Evolutionary conservation across 2,888 invertebrate species (phyloP).

Genomic region (Drosophila nigricruria): DNA sequence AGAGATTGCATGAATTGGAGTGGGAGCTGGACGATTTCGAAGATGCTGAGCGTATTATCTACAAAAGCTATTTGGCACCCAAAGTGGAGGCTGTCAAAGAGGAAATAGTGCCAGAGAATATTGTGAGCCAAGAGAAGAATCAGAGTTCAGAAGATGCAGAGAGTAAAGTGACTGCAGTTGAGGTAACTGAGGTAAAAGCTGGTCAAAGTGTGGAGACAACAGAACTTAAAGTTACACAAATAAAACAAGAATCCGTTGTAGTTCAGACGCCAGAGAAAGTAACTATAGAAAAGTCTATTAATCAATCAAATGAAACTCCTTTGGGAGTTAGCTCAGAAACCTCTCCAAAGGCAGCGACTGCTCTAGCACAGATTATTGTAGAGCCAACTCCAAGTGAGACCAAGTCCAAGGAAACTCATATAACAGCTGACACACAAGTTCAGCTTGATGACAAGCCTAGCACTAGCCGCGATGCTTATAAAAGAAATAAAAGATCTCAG

Average conservation of each 20-base stretch:
- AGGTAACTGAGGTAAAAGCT: neutral
- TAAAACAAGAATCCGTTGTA: neutral
- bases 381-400: neutral
- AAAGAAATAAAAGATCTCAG: conserved; percentile 53
- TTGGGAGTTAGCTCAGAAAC: neutral
- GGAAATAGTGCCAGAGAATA: neutral
- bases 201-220: neutral
- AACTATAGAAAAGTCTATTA: neutral
- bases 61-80: conserved; percentile 70
- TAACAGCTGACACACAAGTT: neutral
- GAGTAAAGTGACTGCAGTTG: neutral
- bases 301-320: neutral
- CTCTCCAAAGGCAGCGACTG: too few relatives aligned
- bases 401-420: neutral
- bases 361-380: neutral
- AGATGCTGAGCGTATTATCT: conserved; percentile 66
- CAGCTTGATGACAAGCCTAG: conserved; percentile 54
- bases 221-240: neutral
- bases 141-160: neutral
- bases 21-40: conserved; percentile 56
- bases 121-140: neutral
- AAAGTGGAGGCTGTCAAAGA: conserved; percentile 3
- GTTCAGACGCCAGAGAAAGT: too few relatives aligned
- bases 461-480: conserved; percentile 59
- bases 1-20: conserved; percentile 63